phyloP scores from a whole-genome alignment of 1,140 invertebrate species.

The Monomorium pharaonis region DNA sequence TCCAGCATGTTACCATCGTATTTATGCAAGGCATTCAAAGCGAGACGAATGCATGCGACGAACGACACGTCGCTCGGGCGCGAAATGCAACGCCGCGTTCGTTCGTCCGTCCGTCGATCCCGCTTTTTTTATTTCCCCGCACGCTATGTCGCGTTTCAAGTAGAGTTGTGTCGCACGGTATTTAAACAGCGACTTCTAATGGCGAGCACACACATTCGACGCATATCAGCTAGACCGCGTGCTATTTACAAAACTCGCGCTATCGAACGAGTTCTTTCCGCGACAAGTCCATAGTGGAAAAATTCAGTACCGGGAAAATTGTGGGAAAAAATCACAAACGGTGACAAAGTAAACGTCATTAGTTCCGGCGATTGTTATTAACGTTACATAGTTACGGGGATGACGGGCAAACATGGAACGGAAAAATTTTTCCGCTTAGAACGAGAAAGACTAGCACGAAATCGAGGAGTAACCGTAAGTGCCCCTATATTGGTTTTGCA shows the following conservation, averaged over 20 bases:
- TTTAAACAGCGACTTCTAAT: constrained; percentile 50
- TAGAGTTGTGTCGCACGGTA: constrained; percentile 35
- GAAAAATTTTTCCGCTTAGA: constrained; percentile 14
- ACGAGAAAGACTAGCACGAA: constrained; percentile 14
- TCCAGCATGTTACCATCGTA: constrained; percentile 9
- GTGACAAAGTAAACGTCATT: constrained; percentile 36
- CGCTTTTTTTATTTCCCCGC: constrained; percentile 34
- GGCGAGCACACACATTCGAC: constrained; percentile 35
- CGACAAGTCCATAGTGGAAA: not conserved
- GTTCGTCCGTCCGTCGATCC: not conserved
- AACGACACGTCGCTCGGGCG: not conserved
- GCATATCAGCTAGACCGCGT: constrained; percentile 5
- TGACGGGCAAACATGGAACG: not conserved
- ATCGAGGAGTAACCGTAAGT: constrained; percentile 1
- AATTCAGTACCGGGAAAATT: not conserved
- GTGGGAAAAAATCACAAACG: not conserved
- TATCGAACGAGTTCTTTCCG: constrained; percentile 2
- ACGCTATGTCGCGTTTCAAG: constrained; percentile 43
- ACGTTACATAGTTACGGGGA: not conserved
- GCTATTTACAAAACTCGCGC: constrained; percentile 14
- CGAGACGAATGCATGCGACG: constrained; percentile 13
- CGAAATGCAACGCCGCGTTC: constrained; percentile 8
- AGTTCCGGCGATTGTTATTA: constrained; percentile 15
- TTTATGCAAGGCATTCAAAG: constrained; percentile 22
- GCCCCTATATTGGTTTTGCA: constrained; percentile 6